Conservation (phyloP, 2,113 vertebrate species). For the Macroglossus sobrinus region DNA sequence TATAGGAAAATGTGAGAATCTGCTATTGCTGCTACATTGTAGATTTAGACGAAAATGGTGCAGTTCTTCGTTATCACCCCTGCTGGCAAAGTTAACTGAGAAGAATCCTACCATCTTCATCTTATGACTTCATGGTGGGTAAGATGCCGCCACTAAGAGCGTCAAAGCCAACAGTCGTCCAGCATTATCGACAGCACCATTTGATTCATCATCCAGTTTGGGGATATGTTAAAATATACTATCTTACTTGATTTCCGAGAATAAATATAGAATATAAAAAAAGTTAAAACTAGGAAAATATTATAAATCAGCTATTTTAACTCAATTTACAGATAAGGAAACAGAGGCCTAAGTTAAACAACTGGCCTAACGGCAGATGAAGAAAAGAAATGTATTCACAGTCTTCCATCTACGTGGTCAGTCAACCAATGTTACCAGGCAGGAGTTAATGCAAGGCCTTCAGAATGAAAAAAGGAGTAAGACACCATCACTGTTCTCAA, state of each 20-base stretch:
- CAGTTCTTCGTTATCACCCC: not conserved
- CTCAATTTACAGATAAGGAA: not conserved
- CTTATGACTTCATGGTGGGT: not conserved
- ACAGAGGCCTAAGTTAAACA: not conserved
- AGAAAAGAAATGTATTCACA: not conserved
- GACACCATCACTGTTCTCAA: not conserved
- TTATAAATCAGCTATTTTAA: not conserved
- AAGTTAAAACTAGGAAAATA: not conserved
- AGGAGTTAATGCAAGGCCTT: not conserved
- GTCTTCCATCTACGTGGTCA: not conserved
- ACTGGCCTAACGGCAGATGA: not conserved
- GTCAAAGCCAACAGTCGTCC: not conserved
- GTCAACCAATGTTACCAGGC: not conserved
- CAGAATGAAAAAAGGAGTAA: not conserved
- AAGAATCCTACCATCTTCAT: not conserved
- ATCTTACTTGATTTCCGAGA: not conserved
- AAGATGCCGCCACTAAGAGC: not conserved
- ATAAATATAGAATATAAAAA: slow-evolving; percentile 6
- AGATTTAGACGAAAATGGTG: not conserved
- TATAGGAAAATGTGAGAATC: not conserved
- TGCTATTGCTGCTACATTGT: not conserved
- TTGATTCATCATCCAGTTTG: not conserved
- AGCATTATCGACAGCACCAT: not conserved
- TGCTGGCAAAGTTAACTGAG: not conserved
- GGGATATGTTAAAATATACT: not conserved